phyloP scores from a whole-genome alignment of 2,797 vertebrate genomes.

The Pampus argenteus region DNA sequence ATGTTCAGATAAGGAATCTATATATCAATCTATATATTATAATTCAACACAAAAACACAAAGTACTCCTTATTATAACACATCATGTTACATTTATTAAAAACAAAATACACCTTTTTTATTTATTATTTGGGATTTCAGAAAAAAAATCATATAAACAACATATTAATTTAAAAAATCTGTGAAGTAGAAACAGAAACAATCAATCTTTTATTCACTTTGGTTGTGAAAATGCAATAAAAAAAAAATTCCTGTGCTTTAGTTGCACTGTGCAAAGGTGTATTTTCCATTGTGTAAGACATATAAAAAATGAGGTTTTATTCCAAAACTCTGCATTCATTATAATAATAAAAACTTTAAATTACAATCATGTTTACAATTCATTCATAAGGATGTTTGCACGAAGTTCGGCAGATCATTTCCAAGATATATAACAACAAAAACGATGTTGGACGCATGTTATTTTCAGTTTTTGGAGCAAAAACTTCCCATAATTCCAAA shows the following conservation, averaged over 20 bases:
- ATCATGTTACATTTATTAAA: slow-evolving; percentile 56
- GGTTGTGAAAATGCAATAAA: slow-evolving; percentile 48
- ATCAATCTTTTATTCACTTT: slow-evolving; percentile 34
- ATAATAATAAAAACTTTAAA: slow-evolving; percentile 38
- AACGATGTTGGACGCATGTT: not conserved
- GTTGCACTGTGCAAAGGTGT: not conserved
- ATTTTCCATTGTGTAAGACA: slow-evolving; percentile 35
- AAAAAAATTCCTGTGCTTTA: slow-evolving; percentile 8
- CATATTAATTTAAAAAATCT: slow-evolving; percentile 5
- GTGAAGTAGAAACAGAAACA: slow-evolving; percentile 22
- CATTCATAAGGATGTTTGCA: slow-evolving; percentile 15
- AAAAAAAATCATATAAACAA: slow-evolving; percentile 50
- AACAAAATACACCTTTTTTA: slow-evolving; percentile 32
- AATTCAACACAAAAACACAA: slow-evolving; percentile 6
- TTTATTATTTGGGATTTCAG: slow-evolving; percentile 7
- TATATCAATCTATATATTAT: no score
- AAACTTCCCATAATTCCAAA: slow-evolving; percentile 12
- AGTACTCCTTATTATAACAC: slow-evolving; percentile 6
- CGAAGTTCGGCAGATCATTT: slow-evolving; percentile 11
- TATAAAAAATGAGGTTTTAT: slow-evolving; percentile 20
- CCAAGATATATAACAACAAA: slow-evolving; percentile 31
- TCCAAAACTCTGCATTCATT: slow-evolving; percentile 23
- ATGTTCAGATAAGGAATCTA: no score
- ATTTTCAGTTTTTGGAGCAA: slow-evolving; percentile 9
- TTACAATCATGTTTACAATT: slow-evolving; percentile 20